These are phyloP conservation scores for Anastrepha obliqua DNA, from an alignment of 1,140 invertebrate genomes.

Conservation along the genomic window DNA sequence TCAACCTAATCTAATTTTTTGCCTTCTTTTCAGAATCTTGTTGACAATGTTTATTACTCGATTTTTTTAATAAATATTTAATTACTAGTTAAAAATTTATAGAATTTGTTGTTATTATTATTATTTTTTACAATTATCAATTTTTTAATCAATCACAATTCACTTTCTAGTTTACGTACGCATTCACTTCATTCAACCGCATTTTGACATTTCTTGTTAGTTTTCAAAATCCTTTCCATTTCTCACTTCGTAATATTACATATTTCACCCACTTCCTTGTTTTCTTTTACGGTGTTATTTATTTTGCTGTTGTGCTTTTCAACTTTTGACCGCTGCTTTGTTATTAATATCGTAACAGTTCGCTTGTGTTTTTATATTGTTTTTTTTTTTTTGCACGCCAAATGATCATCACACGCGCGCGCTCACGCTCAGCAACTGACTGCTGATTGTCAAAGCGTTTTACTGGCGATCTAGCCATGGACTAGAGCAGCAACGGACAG, in stretches of 20 bases:
- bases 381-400: constrained; percentile 31
- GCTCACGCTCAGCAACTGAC: constrained; percentile 45
- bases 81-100: too few species aligned
- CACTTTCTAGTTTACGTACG: too few species aligned
- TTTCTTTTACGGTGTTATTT: background rate
- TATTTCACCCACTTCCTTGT: background rate
- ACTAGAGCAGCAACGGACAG: constrained; percentile 41
- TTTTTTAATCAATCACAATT: too few species aligned
- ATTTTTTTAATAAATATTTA: too few species aligned
- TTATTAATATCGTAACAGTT: background rate
- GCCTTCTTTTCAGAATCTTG: too few species aligned
- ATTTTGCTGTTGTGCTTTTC: background rate
- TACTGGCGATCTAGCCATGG: constrained; percentile 36
- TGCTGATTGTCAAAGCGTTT: constrained; percentile 47
- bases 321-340: background rate
- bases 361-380: background rate
- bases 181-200: too few species aligned
- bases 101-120: too few species aligned
- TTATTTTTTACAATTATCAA: too few species aligned
- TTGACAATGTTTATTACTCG: too few species aligned
- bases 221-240: too few species aligned
- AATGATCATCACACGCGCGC: constrained; percentile 42
- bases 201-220: too few species aligned
- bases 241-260: background rate
- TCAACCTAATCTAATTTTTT: too few species aligned